Conservation (phyloP, 1,140 invertebrate species). For the Augochlora pura region DNA sequence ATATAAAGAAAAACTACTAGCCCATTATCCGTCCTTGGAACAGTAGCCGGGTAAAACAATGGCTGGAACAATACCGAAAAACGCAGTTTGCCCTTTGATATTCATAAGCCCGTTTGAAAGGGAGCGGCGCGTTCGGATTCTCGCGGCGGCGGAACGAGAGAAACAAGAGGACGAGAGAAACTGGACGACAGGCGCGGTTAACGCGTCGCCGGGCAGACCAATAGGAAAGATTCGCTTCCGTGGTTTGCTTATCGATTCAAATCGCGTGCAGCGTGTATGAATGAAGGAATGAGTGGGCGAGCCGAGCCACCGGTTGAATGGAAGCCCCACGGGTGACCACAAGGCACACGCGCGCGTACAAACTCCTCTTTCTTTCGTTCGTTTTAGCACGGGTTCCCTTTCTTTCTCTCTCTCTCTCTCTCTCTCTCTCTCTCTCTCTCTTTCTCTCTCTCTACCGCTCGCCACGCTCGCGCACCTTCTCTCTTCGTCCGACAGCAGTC, state of each 20-base stretch:
- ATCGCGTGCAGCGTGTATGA: slow-evolving; percentile 73
- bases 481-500: background rate
- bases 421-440: background rate
- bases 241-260: slow-evolving; percentile 72
- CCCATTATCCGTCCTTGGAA: too few species aligned
- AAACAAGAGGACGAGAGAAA: background rate
- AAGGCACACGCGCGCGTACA: slow-evolving; percentile 60
- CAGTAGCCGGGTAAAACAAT: too few species aligned
- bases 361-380: slow-evolving; percentile 33
- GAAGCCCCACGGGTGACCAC: slow-evolving; percentile 65
- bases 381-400: slow-evolving; percentile 16
- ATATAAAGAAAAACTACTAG: too few species aligned
- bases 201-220: slow-evolving; percentile 12
- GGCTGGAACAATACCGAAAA: background rate
- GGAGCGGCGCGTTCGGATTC: background rate
- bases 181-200: background rate
- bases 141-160: background rate
- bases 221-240: slow-evolving; percentile 55
- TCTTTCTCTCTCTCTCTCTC: background rate
- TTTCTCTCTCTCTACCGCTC: slow-evolving; percentile 1
- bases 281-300: slow-evolving; percentile 74
- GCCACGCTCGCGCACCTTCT: background rate
- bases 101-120: background rate
- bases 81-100: background rate
- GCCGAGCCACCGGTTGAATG: slow-evolving; percentile 74